Conservation (phyloP, 2,113 vertebrate species). For the Serilophus lunatus region DNA sequence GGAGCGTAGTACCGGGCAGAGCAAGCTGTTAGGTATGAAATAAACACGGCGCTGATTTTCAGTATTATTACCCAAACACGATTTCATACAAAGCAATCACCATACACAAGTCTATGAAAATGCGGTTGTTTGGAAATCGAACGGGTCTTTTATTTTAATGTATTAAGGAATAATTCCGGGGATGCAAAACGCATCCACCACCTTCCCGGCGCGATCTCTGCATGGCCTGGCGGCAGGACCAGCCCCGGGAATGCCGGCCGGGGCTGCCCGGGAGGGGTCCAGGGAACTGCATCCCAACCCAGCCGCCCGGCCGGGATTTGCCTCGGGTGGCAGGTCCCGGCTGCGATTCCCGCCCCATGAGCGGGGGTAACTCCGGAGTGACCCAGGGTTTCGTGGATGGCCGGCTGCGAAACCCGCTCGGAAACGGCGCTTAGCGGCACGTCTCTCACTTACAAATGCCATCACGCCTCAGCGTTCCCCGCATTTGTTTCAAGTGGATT, state of each 20-base stretch:
- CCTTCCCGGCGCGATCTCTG: background rate
- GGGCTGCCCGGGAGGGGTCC: background rate
- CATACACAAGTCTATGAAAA: conserved; percentile 61
- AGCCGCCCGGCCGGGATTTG: background rate
- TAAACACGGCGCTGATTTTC: conserved; percentile 72
- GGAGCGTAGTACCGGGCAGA: background rate
- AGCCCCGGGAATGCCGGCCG: background rate
- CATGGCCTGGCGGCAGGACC: background rate
- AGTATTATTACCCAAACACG: conserved; percentile 74
- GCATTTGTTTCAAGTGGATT: conserved; percentile 49
- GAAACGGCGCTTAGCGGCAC: background rate
- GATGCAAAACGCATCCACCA: background rate
- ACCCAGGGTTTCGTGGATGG: fast-evolving
- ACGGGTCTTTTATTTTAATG: conserved; percentile 16
- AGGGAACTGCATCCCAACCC: background rate
- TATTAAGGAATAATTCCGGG: conserved; percentile 46
- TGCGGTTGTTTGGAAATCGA: conserved; percentile 23
- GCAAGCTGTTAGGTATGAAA: conserved; percentile 52
- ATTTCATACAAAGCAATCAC: conserved; percentile 75
- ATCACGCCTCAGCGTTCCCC: background rate
- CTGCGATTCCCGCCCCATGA: background rate
- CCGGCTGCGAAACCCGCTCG: background rate
- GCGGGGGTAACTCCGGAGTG: fast-evolving
- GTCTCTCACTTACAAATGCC: background rate
- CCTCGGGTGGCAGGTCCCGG: background rate